These are phyloP conservation scores for Euphonia xanthogaster DNA, from an alignment of 2,797 vertebrate genomes.

Conservation along the genomic window DNA sequence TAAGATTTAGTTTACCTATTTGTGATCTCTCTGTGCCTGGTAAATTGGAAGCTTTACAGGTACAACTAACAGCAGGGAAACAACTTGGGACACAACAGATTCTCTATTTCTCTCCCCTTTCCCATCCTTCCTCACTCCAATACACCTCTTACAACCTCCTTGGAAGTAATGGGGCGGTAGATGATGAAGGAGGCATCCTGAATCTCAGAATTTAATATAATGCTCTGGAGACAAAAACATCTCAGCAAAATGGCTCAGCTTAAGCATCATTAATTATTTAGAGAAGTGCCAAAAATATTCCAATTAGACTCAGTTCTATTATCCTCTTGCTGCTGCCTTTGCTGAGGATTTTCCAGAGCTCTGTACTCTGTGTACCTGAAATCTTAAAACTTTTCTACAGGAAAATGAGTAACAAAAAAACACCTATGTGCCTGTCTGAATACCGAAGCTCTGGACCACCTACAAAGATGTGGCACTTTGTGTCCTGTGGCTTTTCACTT, in stretches of 20 bases:
- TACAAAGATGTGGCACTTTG: background rate
- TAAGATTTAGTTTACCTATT: background rate
- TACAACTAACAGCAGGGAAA: background rate
- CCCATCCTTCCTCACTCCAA: background rate
- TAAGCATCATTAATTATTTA: background rate
- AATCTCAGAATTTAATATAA: background rate
- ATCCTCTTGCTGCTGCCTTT: background rate
- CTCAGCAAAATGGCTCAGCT: background rate
- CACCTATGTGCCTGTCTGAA: background rate
- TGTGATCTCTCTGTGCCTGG: background rate
- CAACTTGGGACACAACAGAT: background rate
- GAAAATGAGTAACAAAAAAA: background rate
- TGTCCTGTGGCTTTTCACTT: background rate
- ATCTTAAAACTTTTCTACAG: background rate
- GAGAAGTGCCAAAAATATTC: conserved; percentile 6
- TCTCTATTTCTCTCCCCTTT: background rate
- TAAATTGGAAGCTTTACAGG: background rate
- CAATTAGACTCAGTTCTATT: background rate
- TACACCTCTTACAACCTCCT: background rate
- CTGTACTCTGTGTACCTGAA: background rate
- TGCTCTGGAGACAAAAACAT: background rate
- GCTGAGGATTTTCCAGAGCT: background rate
- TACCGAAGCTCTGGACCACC: background rate
- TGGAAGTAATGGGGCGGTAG: background rate
- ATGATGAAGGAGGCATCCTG: background rate